Conservation (phyloP, 2,113 vertebrate species). For the Penelope pileata region DNA sequence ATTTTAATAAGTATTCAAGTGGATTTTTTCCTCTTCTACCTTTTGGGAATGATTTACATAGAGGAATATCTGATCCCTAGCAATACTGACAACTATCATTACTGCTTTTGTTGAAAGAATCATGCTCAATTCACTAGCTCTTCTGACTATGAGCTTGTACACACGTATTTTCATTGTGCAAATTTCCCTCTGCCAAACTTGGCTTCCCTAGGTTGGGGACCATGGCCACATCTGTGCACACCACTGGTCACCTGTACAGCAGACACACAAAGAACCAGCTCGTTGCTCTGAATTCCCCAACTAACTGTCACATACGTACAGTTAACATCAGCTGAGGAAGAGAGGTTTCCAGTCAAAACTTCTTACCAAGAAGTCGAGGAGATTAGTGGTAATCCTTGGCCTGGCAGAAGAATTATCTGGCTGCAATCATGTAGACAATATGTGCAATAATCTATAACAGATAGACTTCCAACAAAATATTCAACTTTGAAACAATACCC, state of each 20-base stretch:
- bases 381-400: neutral
- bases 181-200: neutral
- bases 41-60: neutral
- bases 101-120: neutral
- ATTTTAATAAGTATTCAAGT: neutral
- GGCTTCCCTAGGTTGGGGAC: neutral
- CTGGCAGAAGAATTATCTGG: neutral
- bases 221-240: fast-evolving
- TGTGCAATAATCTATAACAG: neutral
- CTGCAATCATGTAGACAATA: neutral
- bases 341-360: neutral
- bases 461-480: neutral
- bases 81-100: neutral
- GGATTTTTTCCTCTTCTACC: neutral
- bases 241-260: fast-evolving
- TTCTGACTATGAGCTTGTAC: neutral
- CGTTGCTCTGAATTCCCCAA: neutral
- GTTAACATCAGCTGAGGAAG: neutral
- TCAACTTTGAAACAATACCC: neutral
- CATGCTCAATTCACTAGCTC: neutral
- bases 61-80: neutral
- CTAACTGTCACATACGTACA: neutral
- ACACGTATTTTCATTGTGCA: neutral
- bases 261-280: neutral
- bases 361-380: neutral